phyloP scores from a whole-genome alignment of 2,888 invertebrate genomes.

The Mantis religiosa region DNA sequence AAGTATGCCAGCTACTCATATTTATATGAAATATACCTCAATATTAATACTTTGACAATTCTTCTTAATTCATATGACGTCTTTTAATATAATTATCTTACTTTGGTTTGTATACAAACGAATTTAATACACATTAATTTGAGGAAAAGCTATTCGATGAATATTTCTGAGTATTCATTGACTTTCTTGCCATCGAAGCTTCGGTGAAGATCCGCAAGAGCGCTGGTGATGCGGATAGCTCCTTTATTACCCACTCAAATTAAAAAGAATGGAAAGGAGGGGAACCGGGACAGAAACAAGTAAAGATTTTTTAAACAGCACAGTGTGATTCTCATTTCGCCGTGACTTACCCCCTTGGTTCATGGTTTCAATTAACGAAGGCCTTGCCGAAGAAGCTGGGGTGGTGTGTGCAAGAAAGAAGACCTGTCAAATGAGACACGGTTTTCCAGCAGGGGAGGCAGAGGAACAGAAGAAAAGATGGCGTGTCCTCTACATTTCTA shows the following conservation, averaged over 20 bases:
- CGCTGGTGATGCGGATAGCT: not conserved
- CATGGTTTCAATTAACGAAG: constrained; percentile 14
- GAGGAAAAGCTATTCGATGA: not conserved
- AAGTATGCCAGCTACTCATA: too few species aligned
- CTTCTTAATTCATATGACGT: too few species aligned
- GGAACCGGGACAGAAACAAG: not conserved
- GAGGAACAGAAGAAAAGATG: not conserved
- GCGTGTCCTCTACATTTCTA: constrained; percentile 15
- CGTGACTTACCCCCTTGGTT: not conserved
- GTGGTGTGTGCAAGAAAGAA: not conserved
- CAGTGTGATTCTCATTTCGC: not conserved
- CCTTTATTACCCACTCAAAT: not conserved
- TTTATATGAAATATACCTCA: too few species aligned
- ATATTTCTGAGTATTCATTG: not conserved
- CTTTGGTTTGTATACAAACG: too few species aligned
- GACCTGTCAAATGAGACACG: constrained; percentile 26
- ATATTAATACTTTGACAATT: too few species aligned
- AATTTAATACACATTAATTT: too few species aligned
- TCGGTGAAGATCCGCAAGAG: not conserved
- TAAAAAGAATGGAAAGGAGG: not conserved
- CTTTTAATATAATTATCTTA: too few species aligned
- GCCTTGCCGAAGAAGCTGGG: not conserved
- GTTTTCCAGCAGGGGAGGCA: not conserved
- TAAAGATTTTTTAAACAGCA: not conserved
- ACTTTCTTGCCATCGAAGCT: not conserved